Evolutionary conservation across 2,888 invertebrate species (phyloP).

Genomic region (Mimumesa dahlbomi): DNA sequence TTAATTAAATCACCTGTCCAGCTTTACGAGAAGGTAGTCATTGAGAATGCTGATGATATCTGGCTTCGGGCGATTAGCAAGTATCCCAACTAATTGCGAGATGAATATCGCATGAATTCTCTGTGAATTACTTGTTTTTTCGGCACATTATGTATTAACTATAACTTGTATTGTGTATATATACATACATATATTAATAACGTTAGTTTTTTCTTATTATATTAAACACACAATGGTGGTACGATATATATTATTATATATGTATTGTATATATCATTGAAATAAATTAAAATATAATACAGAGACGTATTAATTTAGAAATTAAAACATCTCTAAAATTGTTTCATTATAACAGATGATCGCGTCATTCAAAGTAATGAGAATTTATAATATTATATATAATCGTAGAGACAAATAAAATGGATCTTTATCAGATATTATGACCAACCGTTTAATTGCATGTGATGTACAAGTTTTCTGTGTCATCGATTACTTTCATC

Average conservation of each 20-base stretch:
- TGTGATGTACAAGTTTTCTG: slow-evolving; percentile 31
- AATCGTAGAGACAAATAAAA: neutral
- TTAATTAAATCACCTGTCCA: slow-evolving; percentile 60
- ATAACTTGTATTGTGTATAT: too few species aligned
- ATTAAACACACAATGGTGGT: too few species aligned
- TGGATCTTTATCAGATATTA: neutral
- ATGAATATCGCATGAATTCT: neutral
- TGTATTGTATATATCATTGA: too few species aligned
- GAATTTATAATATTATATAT: neutral
- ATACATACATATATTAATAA: too few species aligned
- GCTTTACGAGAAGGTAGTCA: slow-evolving; percentile 10
- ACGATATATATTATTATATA: too few species aligned
- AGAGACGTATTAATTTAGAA: too few species aligned
- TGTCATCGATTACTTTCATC: slow-evolving; percentile 36
- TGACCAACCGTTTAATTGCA: slow-evolving; percentile 13
- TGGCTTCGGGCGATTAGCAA: neutral
- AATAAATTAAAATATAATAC: too few species aligned
- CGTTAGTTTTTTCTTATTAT: too few species aligned
- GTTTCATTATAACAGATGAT: neutral
- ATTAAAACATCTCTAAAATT: neutral
- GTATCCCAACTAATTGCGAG: neutral
- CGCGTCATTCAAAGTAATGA: neutral
- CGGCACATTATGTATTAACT: neutral
- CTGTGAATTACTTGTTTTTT: neutral
- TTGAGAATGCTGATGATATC: neutral